Evolutionary conservation across 2,797 vertebrate genomes (phyloP).

Genomic region (Sciurus vulgaris): DNA sequence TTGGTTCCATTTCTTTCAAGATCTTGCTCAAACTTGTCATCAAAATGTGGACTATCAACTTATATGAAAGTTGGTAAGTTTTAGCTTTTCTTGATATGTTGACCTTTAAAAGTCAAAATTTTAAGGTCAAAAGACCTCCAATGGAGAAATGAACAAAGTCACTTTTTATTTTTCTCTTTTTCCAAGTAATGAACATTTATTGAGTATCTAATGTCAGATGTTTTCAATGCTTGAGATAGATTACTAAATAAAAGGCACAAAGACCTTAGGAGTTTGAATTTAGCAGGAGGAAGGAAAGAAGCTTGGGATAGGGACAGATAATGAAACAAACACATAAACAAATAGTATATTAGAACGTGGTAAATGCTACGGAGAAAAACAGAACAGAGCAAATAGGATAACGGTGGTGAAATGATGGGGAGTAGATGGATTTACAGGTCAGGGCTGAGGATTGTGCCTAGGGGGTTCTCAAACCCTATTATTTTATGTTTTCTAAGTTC

Average conservation of each 20-base stretch:
- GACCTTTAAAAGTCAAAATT: slow-evolving; percentile 12
- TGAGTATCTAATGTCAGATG: neutral
- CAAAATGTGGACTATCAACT: neutral
- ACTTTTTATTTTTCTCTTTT: neutral
- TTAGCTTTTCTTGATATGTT: slow-evolving; percentile 11
- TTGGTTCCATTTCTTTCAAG: neutral
- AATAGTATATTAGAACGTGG: neutral
- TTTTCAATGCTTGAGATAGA: neutral
- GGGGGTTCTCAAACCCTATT: neutral
- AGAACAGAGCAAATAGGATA: neutral
- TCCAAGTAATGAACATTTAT: neutral
- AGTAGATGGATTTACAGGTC: neutral
- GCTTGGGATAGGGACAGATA: neutral
- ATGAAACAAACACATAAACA: neutral
- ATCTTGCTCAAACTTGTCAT: neutral
- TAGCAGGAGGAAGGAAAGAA: neutral
- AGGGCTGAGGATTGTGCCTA: neutral
- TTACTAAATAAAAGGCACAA: neutral
- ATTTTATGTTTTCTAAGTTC: slow-evolving; percentile 13
- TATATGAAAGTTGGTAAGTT: neutral
- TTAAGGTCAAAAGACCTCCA: neutral
- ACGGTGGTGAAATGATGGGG: neutral
- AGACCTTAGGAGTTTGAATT: neutral
- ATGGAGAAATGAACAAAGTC: neutral
- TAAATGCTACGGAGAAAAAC: neutral